Evolutionary conservation across 2,888 invertebrate genomes (phyloP).

Genomic region (Nezara viridula): DNA sequence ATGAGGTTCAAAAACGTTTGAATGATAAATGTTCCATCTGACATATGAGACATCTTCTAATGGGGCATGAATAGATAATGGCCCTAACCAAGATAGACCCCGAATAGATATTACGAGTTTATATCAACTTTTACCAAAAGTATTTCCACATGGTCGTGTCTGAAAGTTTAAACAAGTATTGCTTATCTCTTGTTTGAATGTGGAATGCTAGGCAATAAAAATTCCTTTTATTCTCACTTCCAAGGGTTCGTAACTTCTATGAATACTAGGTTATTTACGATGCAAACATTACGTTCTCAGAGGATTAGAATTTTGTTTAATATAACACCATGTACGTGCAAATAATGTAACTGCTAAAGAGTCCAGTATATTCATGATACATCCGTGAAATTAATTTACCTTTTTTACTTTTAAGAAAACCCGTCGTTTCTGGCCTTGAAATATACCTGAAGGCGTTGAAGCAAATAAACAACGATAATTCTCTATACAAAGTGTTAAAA

Average conservation of each 20-base stretch:
- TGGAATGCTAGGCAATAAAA: background rate
- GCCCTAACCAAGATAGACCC: background rate
- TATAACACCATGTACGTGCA: background rate
- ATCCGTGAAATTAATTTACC: too few species aligned
- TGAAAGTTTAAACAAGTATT: background rate
- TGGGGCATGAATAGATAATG: background rate
- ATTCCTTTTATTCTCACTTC: background rate
- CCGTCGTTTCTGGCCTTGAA: too few species aligned
- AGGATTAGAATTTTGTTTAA: background rate
- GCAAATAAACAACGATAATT: too few species aligned
- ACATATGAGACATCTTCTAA: too few species aligned
- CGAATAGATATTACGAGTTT: background rate
- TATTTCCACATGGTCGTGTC: background rate
- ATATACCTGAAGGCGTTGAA: too few species aligned
- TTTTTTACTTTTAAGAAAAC: too few species aligned
- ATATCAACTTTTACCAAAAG: background rate
- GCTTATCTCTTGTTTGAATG: background rate
- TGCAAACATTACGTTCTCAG: background rate
- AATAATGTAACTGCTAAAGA: too few species aligned
- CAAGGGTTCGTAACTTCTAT: background rate
- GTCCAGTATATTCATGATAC: too few species aligned
- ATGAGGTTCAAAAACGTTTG: too few species aligned
- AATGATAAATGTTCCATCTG: too few species aligned
- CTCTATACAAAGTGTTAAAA: too few species aligned
- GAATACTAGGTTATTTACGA: background rate